Evolutionary conservation across 30 jellyfish, hydroid and myxozoan genomes (phyloP).

Genomic region (Chrysaora quinquecirrha): DNA sequence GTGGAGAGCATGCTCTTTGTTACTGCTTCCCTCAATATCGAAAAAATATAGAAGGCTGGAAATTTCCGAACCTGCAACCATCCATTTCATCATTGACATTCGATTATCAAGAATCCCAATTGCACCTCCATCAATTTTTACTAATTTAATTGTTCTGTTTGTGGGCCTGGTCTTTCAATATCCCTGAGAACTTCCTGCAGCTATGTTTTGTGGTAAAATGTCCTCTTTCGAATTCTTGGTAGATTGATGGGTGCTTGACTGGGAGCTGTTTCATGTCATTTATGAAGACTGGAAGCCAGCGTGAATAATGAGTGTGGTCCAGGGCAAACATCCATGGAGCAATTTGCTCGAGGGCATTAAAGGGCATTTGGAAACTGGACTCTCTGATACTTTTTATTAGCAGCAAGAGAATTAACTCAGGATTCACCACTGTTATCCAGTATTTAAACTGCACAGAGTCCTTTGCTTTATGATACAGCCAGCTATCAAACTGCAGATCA

Average conservation of each 20-base stretch:
- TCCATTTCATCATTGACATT: constrained; percentile 44
- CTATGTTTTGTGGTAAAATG: constrained; percentile 7
- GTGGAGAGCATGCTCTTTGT: neutral
- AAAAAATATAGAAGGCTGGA: neutral
- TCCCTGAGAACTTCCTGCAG: constrained; percentile 1
- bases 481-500: neutral
- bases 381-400: neutral
- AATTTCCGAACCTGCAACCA: constrained; percentile 53
- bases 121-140: constrained; percentile 53
- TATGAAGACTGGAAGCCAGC: constrained; percentile 53
- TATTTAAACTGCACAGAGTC: constrained; percentile 13
- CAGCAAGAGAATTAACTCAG: neutral
- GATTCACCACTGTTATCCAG: constrained; percentile 2
- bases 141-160: constrained; percentile 55
- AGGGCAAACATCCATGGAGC: constrained; percentile 25
- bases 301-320: neutral
- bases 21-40: constrained; percentile 6
- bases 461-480: neutral
- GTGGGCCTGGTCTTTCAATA: constrained; percentile 62
- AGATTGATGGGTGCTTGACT: constrained; percentile 30
- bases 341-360: neutral
- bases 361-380: constrained; percentile 5
- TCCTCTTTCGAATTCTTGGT: constrained; percentile 23
- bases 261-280: neutral
- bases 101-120: constrained; percentile 40